Base-by-base conservation (phyloP, 2,113 vertebrate species). In the Corythornis cristatus region DNA sequence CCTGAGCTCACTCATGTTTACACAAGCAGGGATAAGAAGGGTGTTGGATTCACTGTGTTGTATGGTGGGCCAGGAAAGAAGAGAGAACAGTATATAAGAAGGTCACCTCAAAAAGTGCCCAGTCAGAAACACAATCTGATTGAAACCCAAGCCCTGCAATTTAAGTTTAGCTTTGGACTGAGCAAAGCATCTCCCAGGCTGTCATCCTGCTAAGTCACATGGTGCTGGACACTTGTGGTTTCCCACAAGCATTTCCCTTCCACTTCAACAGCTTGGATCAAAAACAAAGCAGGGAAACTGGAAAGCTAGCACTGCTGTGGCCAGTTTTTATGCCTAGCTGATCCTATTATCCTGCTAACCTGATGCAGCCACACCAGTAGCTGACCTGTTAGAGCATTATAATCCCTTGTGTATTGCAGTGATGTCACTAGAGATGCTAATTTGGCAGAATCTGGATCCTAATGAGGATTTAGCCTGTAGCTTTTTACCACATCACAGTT, bases 171-270 rank as follows among this genome's bases (percentile, higher is more conserved):
- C 17, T 93, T 70, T 72, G 40, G 43, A 48, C 0, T 0, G 23
- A 90, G 20, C 0, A 7, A 8, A 1, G 1, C 17, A 5, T 56
- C 33, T 51, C 43, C 31, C 46, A 58, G 31, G 28, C 22, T 37
- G 9, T 19, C 1, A 2, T 54, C 43, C 65, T 56, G 73, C 56
- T 60, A 54, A 66, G 40, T 43, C 4, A 3, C 15, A 29, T 3
- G 0, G 13, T 74, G 37, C 25, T 14, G 15, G 67, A 76, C 22
- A 31, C 31, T 25, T 5, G 1, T 1, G 1, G 12, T 35, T 93
- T 80, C 46, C 50, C 61, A 48, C 0, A 0, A 37, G 28, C 0
- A 0, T 54, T 82, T 54, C 51, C 11, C 37, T 83, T 88, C 70
- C 82, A 54, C 58, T 16, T 53, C 6, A 2, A 48, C 64, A 75